Conservation (phyloP, 2,797 vertebrate genomes). For the Chelon labrosus region DNA sequence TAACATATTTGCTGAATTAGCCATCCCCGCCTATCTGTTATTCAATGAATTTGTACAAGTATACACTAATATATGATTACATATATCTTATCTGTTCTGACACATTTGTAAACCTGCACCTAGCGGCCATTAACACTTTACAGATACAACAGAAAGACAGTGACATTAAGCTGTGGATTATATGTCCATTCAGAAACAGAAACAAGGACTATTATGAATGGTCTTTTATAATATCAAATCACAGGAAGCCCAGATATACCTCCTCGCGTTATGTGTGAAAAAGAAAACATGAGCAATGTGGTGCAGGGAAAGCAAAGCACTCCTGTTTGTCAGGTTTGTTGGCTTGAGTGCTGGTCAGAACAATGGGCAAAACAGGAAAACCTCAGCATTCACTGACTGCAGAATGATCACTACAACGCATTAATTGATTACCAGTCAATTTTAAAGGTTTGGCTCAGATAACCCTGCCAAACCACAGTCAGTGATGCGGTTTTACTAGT, state of each 20-base stretch:
- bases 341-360: constrained; percentile 1
- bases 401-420: neutral
- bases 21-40: neutral
- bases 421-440: constrained; percentile 6
- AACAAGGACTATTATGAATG: no score
- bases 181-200: no score
- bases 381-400: neutral
- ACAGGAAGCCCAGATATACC: no score
- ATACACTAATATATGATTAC: neutral
- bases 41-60: no score
- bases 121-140: no score
- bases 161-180: neutral
- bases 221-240: no score
- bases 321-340: constrained; percentile 21
- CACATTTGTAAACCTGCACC: no score
- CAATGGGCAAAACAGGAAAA: neutral
- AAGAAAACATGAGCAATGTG: neutral
- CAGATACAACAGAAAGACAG: neutral
- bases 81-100: no score
- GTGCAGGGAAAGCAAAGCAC: neutral
- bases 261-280: neutral
- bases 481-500: neutral
- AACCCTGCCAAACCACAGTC: neutral
- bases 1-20: neutral
- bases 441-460: neutral